Percentiles rank a stretch among this genome's conserved stretches.
These are phyloP conservation scores for Mastomys natalensis DNA, from an alignment of 2,113 vertebrate species.

Conservation along the genomic window DNA sequence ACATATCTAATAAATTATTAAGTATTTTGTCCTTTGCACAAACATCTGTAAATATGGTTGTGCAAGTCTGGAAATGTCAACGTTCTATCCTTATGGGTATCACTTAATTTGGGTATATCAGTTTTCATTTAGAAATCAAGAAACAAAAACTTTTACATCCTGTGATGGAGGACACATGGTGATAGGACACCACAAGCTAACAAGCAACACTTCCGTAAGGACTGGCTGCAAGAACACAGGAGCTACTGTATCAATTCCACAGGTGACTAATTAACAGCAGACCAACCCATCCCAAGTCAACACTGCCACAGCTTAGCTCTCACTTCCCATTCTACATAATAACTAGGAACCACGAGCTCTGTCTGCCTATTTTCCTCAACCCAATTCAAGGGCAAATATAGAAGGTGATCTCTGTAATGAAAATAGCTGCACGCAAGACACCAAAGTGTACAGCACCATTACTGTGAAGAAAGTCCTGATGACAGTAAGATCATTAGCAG, in stretches of 20 bases:
- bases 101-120: not conserved
- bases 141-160: slow-evolving; percentile 46
- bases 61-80: slow-evolving; percentile 42
- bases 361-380: not conserved
- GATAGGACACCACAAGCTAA: not conserved
- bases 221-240: slow-evolving; percentile 44
- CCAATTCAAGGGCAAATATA: slow-evolving; percentile 25
- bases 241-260: slow-evolving; percentile 24
- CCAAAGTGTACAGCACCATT: not conserved
- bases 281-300: slow-evolving; percentile 29
- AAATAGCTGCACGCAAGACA: not conserved
- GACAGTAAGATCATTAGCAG: not conserved
- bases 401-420: slow-evolving; percentile 21
- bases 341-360: not conserved
- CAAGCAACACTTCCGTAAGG: slow-evolving; percentile 18
- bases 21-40: not conserved
- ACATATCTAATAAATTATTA: not conserved
- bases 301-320: slow-evolving; percentile 33
- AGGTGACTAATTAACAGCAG: slow-evolving; percentile 50
- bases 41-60: not conserved
- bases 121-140: slow-evolving; percentile 40
- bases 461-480: slow-evolving; percentile 17
- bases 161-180: not conserved
- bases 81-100: slow-evolving; percentile 19
- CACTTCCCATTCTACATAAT: slow-evolving; percentile 38